Evolutionary conservation across 2,888 invertebrate species (phyloP), one percentile per base, ranked within the genome.

Genomic region (Ptychoptera albimana): DNA sequence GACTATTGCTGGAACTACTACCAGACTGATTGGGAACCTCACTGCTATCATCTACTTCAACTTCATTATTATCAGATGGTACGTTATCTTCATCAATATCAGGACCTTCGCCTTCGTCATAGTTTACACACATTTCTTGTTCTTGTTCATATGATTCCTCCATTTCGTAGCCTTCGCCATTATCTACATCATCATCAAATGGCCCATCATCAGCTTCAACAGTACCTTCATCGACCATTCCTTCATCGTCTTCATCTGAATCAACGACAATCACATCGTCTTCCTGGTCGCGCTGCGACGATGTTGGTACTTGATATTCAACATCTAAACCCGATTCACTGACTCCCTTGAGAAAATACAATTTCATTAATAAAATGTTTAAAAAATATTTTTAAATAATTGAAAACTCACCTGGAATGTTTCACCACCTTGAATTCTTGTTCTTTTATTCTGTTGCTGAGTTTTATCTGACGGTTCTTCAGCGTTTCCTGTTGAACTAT

Each of bases 291-390:
- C 86, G 75, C 55, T 87, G 85, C 29, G 86, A 86, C 15, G 86
- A 86, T 1, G 87, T 87, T 8, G 87, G 86, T 46, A 87, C 85
- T 67, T 87, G 80, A 58, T 81, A 81, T 57, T 84, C 83, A n/a
- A 81, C 80, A 50, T 67, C 67, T 39, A 66, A 55, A 16, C 69
- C 75, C 2, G 75, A 76, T 50, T 77, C 71, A 46, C 74, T 73
- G 52, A 78, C 74, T 42, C 74, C 73, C 66, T 70, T 50, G 39
- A 9, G 8, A 32, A 32, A 32, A 41, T 49, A 45, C 38, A 43
- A 37, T 32, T 42, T 37, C 38, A 45, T 36, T 42, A 15, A 16
- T 5, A 43, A 11, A 49, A 2, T 37, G 23, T 8, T 43, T 12
- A n/a, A 23, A 47, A 14, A 35, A 12, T 31, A 14, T 15, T 31